Percentiles rank a stretch among this genome's conserved stretches.
These are phyloP conservation scores for Scolopax bukidnonensis DNA, from an alignment of 2,797 vertebrate species.

Conservation along the genomic window DNA sequence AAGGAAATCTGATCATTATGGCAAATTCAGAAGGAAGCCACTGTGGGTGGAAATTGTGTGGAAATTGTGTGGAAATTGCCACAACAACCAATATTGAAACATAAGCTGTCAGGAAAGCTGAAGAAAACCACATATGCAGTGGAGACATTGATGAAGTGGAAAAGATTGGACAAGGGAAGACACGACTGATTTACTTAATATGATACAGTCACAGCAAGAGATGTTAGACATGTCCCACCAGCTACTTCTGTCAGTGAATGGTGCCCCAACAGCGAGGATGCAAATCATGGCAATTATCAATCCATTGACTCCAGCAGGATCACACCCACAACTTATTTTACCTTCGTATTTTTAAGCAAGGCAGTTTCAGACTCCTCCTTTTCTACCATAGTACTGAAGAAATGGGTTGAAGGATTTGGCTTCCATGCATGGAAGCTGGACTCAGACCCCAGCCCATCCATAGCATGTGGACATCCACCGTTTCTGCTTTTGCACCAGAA, in stretches of 20 bases:
- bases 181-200: not conserved
- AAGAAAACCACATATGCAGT: not conserved
- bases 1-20: not conserved
- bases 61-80: not conserved
- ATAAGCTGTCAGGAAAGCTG: not conserved
- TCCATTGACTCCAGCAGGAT: not conserved
- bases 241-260: not conserved
- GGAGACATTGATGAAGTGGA: not conserved
- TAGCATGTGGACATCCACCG: not conserved
- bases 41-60: not conserved
- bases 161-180: not conserved
- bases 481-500: not conserved
- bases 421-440: not conserved
- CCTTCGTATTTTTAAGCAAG: not conserved
- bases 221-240: not conserved
- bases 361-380: not conserved
- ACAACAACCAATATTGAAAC: not conserved
- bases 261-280: not conserved
- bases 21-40: not conserved
- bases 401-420: not conserved
- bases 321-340: not conserved
- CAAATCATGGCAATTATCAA: not conserved
- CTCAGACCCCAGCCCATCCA: not conserved
- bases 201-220: not conserved
- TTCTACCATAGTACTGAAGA: not conserved